Percentiles rank a stretch among this genome's conserved stretches.
These are phyloP conservation scores for Malthinus seriepunctatus DNA, from an alignment of 2,888 invertebrate species.

Conservation along the genomic window DNA sequence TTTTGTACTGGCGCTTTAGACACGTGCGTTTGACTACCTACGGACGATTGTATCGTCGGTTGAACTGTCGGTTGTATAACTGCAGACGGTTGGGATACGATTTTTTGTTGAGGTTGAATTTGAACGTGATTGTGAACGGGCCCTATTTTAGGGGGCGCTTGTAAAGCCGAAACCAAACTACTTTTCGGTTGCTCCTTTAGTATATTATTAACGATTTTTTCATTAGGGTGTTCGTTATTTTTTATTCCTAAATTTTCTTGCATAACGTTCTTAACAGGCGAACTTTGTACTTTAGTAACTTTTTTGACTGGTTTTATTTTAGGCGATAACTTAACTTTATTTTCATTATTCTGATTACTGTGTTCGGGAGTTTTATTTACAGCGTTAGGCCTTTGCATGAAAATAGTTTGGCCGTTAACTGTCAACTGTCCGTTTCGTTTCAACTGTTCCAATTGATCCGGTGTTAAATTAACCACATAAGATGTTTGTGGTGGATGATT, in stretches of 20 bases:
- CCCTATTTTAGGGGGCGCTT: constrained; percentile 43
- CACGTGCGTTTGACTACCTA: constrained; percentile 26
- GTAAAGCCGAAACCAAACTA: constrained; percentile 40
- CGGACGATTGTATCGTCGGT: constrained; percentile 40
- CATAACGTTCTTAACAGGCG: constrained; percentile 13
- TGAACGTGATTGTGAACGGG: constrained; percentile 44
- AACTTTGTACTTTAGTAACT: constrained; percentile 31
- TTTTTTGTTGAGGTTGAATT: constrained; percentile 31
- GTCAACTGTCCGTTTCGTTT: constrained; percentile 54
- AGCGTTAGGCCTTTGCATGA: constrained; percentile 50
- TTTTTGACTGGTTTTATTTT: constrained; percentile 52
- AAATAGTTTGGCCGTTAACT: constrained; percentile 55
- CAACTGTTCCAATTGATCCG: constrained; percentile 53
- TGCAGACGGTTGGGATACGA: constrained; percentile 34
- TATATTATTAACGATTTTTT: constrained; percentile 36
- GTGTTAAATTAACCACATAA: constrained; percentile 54
- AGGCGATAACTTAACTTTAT: constrained; percentile 47
- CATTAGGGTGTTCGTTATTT: constrained; percentile 28
- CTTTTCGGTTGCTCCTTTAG: constrained; percentile 32
- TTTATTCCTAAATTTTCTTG: constrained; percentile 23
- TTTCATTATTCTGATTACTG: constrained; percentile 36
- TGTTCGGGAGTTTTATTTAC: constrained; percentile 19
- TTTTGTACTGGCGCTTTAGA: constrained; percentile 24
- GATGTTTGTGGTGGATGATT: constrained; percentile 47
- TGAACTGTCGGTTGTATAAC: constrained; percentile 44